phyloP scores from a whole-genome alignment of 2,888 invertebrate genomes.

The Sicus ferrugineus region DNA sequence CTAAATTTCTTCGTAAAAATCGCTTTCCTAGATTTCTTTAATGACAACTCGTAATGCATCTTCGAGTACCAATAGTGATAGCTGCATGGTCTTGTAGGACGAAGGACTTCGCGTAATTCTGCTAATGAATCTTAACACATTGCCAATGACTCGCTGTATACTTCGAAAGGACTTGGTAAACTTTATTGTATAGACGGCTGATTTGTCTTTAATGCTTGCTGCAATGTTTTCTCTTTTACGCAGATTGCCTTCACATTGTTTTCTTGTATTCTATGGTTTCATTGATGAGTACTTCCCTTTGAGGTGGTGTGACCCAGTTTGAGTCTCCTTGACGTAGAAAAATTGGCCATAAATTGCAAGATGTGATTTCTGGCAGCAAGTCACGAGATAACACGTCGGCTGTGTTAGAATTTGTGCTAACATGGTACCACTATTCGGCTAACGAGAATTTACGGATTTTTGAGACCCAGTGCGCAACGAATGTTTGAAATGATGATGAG shows the following conservation, averaged over 20 bases:
- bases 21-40: too few relatives aligned
- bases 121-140: neutral
- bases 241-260: neutral
- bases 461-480: neutral
- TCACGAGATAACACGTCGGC: neutral
- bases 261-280: neutral
- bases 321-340: neutral
- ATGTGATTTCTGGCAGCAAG: neutral
- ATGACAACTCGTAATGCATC: neutral
- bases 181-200: neutral
- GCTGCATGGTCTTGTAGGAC: neutral
- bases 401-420: too few relatives aligned
- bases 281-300: neutral
- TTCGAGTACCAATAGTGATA: neutral
- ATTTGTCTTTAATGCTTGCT: neutral
- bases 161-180: neutral
- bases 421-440: too few relatives aligned
- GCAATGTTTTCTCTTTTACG: too few relatives aligned
- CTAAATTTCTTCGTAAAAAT: neutral
- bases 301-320: constrained; percentile 33
- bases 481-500: neutral
- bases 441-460: neutral
- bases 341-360: neutral
- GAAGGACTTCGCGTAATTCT: neutral
- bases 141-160: neutral